These are phyloP conservation scores for Hylyphantes graminicola DNA, from an alignment of 1,140 invertebrate genomes.

Conservation along the genomic window DNA sequence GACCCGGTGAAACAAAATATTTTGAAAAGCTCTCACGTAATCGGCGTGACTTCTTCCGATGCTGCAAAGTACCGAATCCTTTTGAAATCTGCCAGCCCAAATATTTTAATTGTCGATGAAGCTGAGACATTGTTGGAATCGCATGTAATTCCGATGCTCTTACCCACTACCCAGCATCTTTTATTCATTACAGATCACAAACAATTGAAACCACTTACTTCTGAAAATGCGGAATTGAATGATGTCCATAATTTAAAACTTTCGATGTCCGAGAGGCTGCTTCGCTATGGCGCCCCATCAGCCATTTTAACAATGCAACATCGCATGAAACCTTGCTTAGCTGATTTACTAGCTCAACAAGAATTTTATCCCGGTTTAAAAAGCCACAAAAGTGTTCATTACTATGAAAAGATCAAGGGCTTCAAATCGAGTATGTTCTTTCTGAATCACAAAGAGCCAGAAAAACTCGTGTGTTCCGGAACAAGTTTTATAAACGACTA, in stretches of 20 bases:
- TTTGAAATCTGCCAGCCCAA: slow-evolving; percentile 73
- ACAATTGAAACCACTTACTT: slow-evolving; percentile 69
- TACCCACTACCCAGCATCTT: slow-evolving; percentile 79
- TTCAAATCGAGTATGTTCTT: slow-evolving; percentile 62
- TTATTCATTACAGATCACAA: slow-evolving; percentile 80
- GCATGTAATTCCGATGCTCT: slow-evolving; percentile 79
- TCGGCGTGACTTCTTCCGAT: slow-evolving; percentile 83
- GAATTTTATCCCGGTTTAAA: slow-evolving; percentile 66
- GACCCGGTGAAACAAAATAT: not conserved
- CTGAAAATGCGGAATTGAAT: slow-evolving; percentile 65
- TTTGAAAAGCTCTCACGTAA: slow-evolving; percentile 64
- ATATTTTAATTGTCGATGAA: slow-evolving; percentile 82
- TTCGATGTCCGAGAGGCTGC: slow-evolving; percentile 68
- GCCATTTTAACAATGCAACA: slow-evolving; percentile 56
- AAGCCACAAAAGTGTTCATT: slow-evolving; percentile 64
- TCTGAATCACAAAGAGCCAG: slow-evolving; percentile 59
- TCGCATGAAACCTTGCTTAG: slow-evolving; percentile 59
- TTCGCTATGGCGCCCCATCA: slow-evolving; percentile 64
- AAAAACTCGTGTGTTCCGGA: not conserved
- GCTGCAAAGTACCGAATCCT: slow-evolving; percentile 75
- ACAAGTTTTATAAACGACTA: slow-evolving; percentile 69
- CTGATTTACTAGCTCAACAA: slow-evolving; percentile 58
- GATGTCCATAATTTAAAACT: slow-evolving; percentile 67
- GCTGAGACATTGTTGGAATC: slow-evolving; percentile 85
- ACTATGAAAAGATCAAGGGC: slow-evolving; percentile 65